Percentiles rank a stretch among this genome's conserved stretches.
Conservation (phyloP, 2,888 invertebrate species). For the Silvanus unidentatus region DNA sequence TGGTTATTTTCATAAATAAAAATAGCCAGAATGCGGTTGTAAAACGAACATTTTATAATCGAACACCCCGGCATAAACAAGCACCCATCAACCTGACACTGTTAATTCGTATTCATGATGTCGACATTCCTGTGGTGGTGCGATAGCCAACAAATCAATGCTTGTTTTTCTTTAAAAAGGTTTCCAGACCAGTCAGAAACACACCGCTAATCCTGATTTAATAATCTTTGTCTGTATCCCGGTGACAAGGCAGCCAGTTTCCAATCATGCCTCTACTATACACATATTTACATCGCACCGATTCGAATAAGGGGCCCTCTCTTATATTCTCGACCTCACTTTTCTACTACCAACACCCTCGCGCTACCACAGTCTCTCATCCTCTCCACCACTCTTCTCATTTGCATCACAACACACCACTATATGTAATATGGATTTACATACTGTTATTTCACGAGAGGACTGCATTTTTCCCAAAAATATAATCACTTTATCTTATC, state of each 20-base stretch:
- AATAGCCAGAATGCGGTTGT: no score
- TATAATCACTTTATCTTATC: no score
- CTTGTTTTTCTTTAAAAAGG: constrained; percentile 37
- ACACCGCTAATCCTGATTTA: constrained; percentile 48
- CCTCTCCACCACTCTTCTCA: constrained; percentile 30
- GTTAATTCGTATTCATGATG: constrained; percentile 27
- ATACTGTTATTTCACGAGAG: no score
- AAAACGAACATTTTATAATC: constrained; percentile 32
- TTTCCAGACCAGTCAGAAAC: constrained; percentile 38
- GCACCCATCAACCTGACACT: no score
- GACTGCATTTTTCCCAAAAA: no score
- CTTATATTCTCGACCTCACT: no score
- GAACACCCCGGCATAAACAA: constrained; percentile 24
- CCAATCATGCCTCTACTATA: constrained; percentile 58
- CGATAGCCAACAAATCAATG: constrained; percentile 42
- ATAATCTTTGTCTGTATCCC: constrained; percentile 42
- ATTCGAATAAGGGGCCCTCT: no score
- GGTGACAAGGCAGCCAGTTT: constrained; percentile 43
- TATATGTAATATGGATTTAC: no score
- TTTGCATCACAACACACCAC: constrained; percentile 35
- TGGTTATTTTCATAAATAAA: no score
- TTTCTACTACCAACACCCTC: constrained; percentile 42
- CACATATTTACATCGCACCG: constrained; percentile 17
- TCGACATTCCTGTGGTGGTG: constrained; percentile 23
- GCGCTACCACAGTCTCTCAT: constrained; percentile 40